phyloP scores from a whole-genome alignment of 2,113 vertebrate species.

The Castor canadensis region DNA sequence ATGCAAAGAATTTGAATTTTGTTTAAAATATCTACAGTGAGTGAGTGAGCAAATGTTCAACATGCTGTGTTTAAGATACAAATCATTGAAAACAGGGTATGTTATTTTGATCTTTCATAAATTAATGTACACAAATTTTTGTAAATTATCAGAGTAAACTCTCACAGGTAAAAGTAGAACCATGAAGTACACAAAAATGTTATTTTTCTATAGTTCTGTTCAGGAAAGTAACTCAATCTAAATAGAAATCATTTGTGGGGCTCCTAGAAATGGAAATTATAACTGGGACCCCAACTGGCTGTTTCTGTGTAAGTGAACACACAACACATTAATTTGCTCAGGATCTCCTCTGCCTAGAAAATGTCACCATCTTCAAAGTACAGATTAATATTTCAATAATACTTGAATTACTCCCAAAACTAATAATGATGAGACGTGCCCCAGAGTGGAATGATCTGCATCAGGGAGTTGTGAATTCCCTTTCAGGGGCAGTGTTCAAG shows the following conservation, averaged over 20 bases:
- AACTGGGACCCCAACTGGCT: neutral
- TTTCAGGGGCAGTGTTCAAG: neutral
- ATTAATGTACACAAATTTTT: neutral
- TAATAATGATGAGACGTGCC: neutral
- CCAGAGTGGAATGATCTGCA: neutral
- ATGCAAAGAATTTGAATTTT: conserved; percentile 18
- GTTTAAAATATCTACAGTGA: conserved; percentile 26
- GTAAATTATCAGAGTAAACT: neutral
- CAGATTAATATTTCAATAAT: conserved; percentile 17
- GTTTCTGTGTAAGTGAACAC: neutral
- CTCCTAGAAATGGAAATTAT: neutral
- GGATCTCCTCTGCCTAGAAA: neutral
- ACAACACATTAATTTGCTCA: neutral
- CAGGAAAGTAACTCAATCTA: neutral
- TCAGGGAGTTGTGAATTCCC: neutral
- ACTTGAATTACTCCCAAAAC: neutral
- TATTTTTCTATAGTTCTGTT: conserved; percentile 9
- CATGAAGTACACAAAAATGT: neutral
- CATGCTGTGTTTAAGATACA: conserved; percentile 9
- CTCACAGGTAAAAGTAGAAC: neutral
- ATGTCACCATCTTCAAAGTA: neutral
- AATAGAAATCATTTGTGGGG: neutral
- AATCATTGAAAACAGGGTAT: conserved; percentile 8
- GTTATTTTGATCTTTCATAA: neutral
- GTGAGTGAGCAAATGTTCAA: neutral